Base-by-base conservation (phyloP, 2,888 invertebrate species). In the Heliconius charithonia region DNA sequence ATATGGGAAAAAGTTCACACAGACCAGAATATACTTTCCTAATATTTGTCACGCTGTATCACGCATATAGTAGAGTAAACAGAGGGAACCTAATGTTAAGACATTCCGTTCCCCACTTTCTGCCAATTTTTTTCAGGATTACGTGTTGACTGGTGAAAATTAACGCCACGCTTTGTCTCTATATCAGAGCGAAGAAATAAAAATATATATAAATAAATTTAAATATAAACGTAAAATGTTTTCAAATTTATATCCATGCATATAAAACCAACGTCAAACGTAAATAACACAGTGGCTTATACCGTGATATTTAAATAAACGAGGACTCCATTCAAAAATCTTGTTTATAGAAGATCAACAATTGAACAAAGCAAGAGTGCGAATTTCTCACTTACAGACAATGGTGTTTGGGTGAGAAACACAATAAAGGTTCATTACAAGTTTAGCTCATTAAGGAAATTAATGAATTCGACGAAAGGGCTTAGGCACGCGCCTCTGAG, bases 401-500 rank as follows among this genome's bases (percentile, higher is more conserved):
- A 91, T 88, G 87, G 87, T 86, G 84, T 85, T 86, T 86, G 86
- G 85, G 86, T 87, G 87, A 72, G 85, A 85, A 85, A 86, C 84
- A 84, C 87, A 89, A 92, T 90, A 91, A 91, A 89, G 90, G 87
- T 87, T 90, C 89, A 89, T 92, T 91, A 90, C 90, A 85, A 88
- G 86, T 89, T 89, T 88, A 89, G 87, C 90, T 92, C 91, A 90
- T 92, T 92, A 90, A 87, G 86, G 88, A 88, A 91, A 92, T 91
- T 89, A 92, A 92, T 91, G 87, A 90, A 88, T 89, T 87, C 85
- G 84, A 85, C 86, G 86, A 86, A 88, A 87, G 87, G 89, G 89
- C 86, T 88, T 87, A 86, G 87, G 87, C 87, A 86, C 85, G 85
- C 85, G 83, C 82, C 82, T 81, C 81, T 82, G 82, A 86, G 86